Base-by-base conservation (phyloP, 2,113 vertebrate species). In the Morone chrysops region DNA sequence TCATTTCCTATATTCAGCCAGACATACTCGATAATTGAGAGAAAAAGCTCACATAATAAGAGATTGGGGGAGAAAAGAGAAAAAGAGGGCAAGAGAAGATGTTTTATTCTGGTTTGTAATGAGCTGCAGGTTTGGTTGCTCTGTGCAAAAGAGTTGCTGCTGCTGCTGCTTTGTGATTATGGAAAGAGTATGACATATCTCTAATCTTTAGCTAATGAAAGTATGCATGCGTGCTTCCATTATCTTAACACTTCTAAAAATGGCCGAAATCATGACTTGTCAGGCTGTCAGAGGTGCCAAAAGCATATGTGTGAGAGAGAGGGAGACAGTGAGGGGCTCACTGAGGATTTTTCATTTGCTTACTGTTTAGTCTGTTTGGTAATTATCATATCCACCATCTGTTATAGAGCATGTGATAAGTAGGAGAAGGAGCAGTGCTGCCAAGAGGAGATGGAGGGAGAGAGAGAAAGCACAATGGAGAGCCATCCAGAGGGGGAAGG, bases 351-450 rank as follows among this genome's bases (percentile, higher is more conserved):
- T 60, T 75, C 38, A 31, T 87, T 82, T 60, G 65, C 70, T 86
- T 82, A 82, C 65, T 84, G 87, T 84, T 88, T 74, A 74, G 85
- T 69, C 63, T 80, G 73, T 78, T 76, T 82, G 89, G 69, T 84
- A 86, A 90, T 91, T 89, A 90, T 87, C 82, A 88, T 83, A 75
- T 78, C 66, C 76, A 65, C 92, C 89, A 92, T 93, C 92, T 93
- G 90, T 63, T 77, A 40, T 11, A 13, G 73, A 91, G 86, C 86
- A 82, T 86, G 83, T 86, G 85, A 92, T 81, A 82, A 90, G 84
- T 53, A 57, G 80, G 72, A 85, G 80, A 81, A 61, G 54, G 48
- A 80, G 69, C 51, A 25, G 48, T 0, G 60, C 83, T 84, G 90
- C 92, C 92, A 88, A 75, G 76, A 79, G 74, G 82, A 80, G 75